Evolutionary conservation across 2,113 vertebrate species (phyloP).

Genomic region (Ptilonorhynchus violaceus): DNA sequence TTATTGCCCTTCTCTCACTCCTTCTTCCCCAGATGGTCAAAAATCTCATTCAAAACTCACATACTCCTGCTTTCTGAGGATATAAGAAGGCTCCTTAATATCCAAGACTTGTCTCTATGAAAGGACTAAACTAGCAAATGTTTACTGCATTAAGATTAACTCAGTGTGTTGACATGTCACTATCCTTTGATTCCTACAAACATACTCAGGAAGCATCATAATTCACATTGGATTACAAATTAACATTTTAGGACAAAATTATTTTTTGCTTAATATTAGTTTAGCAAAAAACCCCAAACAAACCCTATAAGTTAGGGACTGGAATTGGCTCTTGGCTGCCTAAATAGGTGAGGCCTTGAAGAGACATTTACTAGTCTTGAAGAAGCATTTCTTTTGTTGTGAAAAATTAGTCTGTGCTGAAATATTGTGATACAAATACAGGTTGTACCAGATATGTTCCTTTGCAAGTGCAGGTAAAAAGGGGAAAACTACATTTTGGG

Average conservation of each 20-base stretch:
- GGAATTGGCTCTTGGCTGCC: background rate
- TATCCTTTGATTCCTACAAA: background rate
- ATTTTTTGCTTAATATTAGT: background rate
- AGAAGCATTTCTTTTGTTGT: background rate
- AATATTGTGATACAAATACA: background rate
- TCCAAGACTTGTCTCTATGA: background rate
- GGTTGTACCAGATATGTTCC: background rate
- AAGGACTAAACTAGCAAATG: background rate
- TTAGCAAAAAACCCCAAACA: background rate
- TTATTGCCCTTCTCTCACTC: background rate
- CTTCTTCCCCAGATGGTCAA: background rate
- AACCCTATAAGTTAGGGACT: background rate
- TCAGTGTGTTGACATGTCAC: background rate
- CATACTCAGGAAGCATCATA: background rate
- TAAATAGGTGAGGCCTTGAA: background rate
- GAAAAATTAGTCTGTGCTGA: background rate
- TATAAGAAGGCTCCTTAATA: background rate
- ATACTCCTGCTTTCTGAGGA: background rate
- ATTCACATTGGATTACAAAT: background rate
- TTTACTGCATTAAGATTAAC: background rate
- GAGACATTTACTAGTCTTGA: background rate
- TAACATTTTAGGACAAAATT: background rate
- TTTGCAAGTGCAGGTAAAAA: background rate
- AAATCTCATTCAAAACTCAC: background rate
- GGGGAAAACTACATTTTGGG: background rate